Evolutionary conservation across 2,113 vertebrate species (phyloP).

Genomic region (Glareola pratincola): DNA sequence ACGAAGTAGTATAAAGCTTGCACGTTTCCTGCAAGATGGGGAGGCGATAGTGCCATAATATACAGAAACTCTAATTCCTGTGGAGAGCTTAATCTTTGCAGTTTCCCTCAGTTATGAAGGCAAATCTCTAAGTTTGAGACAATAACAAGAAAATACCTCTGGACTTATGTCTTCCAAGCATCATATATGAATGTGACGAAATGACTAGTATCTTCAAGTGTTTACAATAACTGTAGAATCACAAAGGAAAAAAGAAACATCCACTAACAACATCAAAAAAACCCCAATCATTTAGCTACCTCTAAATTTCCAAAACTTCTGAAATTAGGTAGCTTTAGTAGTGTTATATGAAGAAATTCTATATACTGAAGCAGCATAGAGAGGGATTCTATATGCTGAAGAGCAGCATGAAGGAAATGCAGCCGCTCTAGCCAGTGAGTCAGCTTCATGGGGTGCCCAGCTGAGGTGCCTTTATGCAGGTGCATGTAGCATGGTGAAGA

Average conservation of each 20-base stretch:
- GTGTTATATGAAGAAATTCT: background rate
- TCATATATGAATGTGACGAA: background rate
- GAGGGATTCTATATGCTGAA: no score
- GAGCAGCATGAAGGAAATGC: no score
- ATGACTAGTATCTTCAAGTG: background rate
- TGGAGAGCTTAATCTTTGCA: background rate
- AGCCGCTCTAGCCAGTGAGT: no score
- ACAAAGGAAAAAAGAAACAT: background rate
- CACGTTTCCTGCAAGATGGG: background rate
- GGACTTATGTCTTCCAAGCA: background rate
- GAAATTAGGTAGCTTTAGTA: background rate
- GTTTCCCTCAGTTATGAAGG: background rate
- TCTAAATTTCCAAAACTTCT: background rate
- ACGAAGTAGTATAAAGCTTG: background rate
- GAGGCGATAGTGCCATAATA: background rate
- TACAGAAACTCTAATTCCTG: background rate
- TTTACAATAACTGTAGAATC: background rate
- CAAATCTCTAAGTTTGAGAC: background rate
- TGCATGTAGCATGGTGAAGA: no score
- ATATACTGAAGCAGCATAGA: accelerated
- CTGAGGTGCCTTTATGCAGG: no score
- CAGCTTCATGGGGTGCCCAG: no score
- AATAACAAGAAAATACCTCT: background rate
- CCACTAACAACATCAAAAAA: background rate
- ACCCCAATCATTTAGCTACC: background rate